Base-by-base conservation (phyloP, 1,140 invertebrate species). In the Mizuhopecten yessoensis region DNA sequence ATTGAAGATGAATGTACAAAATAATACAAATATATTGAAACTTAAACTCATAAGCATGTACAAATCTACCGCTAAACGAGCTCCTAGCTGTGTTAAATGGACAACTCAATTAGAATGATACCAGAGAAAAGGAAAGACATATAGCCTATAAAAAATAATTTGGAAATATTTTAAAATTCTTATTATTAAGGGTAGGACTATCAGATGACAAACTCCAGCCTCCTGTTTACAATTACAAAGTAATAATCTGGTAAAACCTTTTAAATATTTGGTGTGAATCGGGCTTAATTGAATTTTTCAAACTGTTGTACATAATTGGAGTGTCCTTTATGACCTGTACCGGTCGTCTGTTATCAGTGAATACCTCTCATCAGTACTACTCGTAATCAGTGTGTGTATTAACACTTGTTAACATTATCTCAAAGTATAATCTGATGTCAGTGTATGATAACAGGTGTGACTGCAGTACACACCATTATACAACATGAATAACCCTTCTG, bases 351-450 rank as follows among this genome's bases (percentile, higher is more conserved):
- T 49, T 49, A 49, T 49, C 45, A 49, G 1, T 20, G 45, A 20
- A 49, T 49, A 49, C 45, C 45, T n/a, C n/a, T 20, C 13, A 49
- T 49, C 45, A 49, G 45, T 49, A 49, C 45, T 20, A 15, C 57
- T 17, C n/a, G 9, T 5, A n/a, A 17, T n/a, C 57, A 5, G 1
- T 0, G 9, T 45, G 10, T 45, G 10, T 10, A 45, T 45, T 17
- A 45, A 75, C 57, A 75, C 57, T 75, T 29, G 57, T 75, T 75
- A 75, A 3, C 23, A n/a, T 75, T 75, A 75, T 75, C 57, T 75
- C n/a, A 29, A 2, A 9, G 5, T 11, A 5, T 29, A 5, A 75
- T 75, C 57, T 75, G 57, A 75, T 75, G 57, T 17, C 57, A 29
- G 57, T 29, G 1, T 1, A 17, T 9, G n/a, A 75, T 75, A 75